phyloP scores from a whole-genome alignment of 2,888 invertebrate species.

The Acanthosepion pharaonis region DNA sequence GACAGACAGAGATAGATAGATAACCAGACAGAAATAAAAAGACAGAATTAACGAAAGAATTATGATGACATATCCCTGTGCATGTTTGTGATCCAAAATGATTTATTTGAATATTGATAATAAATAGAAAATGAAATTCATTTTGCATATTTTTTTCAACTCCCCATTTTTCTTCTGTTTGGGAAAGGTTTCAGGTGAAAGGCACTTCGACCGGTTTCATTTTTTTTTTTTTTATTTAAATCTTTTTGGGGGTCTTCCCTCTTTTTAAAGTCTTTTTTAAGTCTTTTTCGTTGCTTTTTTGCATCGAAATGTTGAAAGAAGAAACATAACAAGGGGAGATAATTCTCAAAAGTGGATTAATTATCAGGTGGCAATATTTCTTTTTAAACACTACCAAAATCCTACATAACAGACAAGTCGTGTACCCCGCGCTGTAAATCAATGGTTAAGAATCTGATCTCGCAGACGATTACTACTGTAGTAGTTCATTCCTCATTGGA shows the following conservation, averaged over 20 bases:
- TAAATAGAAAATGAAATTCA: background rate
- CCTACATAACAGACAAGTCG: too few species aligned
- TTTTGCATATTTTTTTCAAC: background rate
- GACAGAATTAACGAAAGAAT: too few species aligned
- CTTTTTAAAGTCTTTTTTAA: background rate
- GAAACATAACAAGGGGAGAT: conserved; percentile 2
- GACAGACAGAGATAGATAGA: too few species aligned
- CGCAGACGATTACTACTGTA: background rate
- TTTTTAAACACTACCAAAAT: background rate
- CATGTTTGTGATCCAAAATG: background rate
- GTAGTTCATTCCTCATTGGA: background rate
- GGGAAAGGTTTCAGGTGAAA: background rate
- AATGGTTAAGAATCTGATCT: too few species aligned
- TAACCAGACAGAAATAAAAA: too few species aligned
- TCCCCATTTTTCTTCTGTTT: background rate
- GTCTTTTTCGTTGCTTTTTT: background rate
- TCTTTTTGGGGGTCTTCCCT: background rate
- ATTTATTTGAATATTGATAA: conserved; percentile 4
- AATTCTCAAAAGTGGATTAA: background rate
- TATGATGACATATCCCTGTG: background rate
- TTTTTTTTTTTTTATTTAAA: background rate
- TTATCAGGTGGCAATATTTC: background rate
- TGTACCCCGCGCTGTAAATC: too few species aligned
- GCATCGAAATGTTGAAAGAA: background rate
- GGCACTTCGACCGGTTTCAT: background rate